phyloP scores from a whole-genome alignment of 2,888 invertebrate species.

The Thalpophila matura region DNA sequence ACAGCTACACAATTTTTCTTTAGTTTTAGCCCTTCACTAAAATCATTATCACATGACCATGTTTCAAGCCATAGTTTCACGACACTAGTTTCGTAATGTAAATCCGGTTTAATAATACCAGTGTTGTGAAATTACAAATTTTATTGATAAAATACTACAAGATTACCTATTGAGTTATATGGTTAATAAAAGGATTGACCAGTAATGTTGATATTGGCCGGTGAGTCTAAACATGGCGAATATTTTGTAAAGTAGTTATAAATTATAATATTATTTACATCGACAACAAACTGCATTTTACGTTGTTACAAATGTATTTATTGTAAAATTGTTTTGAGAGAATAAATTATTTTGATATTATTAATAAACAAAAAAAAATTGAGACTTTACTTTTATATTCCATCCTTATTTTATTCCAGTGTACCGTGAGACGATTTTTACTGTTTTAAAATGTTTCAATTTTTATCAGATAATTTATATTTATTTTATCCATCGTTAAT shows the following conservation, averaged over 20 bases:
- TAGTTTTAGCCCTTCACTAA: too few relatives aligned
- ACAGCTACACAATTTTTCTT: too few relatives aligned
- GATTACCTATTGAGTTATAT: neutral
- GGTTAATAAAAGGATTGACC: neutral
- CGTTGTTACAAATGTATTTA: neutral
- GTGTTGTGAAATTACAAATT: neutral
- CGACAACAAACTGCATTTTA: neutral
- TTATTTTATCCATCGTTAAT: neutral
- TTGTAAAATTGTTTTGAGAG: conserved; percentile 2
- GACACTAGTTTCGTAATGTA: too few relatives aligned
- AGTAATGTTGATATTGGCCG: neutral
- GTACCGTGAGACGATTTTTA: neutral
- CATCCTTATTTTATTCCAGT: neutral
- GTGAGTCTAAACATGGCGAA: neutral
- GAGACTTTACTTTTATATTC: too few relatives aligned
- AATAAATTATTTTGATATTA: conserved; percentile 23
- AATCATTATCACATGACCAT: too few relatives aligned
- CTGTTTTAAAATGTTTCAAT: neutral
- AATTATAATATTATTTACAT: neutral
- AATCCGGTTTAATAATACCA: neutral
- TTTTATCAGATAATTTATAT: neutral
- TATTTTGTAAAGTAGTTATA: neutral
- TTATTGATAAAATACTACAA: neutral
- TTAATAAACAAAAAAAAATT: neutral
- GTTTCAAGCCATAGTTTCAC: too few relatives aligned